Evolutionary conservation across 2,113 vertebrate genomes (phyloP), one percentile per base, ranked within the genome.

Genomic region (Urocitellus parryii): DNA sequence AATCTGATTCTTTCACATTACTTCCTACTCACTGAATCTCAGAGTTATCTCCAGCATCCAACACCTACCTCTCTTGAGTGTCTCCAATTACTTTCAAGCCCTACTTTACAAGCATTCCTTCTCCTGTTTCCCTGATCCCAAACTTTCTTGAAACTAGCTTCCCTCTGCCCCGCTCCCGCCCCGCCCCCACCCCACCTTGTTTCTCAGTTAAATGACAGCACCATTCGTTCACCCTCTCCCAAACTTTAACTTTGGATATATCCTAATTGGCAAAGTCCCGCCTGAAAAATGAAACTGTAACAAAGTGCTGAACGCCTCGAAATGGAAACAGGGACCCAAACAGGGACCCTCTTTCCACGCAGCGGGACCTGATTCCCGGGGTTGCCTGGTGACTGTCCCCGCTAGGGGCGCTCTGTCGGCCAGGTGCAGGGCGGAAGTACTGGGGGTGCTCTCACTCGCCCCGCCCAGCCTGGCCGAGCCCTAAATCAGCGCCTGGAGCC

Each of bases 331-430:
- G 45, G 70, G 17, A n/a, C 70, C 17, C 58, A n/a, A 29, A 13
- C 67, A 45, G 42, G 70, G 18, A n/a, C n/a, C 18, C 58, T 9
- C 58, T 58, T 2, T 25, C 8, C 58, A 8, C 58, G 5, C 58
- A 7, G 58, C 6, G 22, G 58, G 58, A 9, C 18, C 18, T 61
- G 58, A 61, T 61, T 22, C 70, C 8, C 12, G 70, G 70, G 3
- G n/a, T n/a, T 8, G 18, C 9, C 8, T 0, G 2, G 11, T 13
- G 0, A 2, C 1, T 42, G 39, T 42, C 39, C 39, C 39, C 0
- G 12, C 20, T 51, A 25, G 25, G 7, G 32, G 32, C 45, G 32
- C 48, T 1, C 1, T 16, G 42, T 25, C 1, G 2, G 24, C 0
- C 2, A n/a, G 1, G 65, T 1, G 13, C 18, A 0, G 34, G 74